phyloP scores from a whole-genome alignment of 2,797 vertebrate species.

The Okamejei kenojei region DNA sequence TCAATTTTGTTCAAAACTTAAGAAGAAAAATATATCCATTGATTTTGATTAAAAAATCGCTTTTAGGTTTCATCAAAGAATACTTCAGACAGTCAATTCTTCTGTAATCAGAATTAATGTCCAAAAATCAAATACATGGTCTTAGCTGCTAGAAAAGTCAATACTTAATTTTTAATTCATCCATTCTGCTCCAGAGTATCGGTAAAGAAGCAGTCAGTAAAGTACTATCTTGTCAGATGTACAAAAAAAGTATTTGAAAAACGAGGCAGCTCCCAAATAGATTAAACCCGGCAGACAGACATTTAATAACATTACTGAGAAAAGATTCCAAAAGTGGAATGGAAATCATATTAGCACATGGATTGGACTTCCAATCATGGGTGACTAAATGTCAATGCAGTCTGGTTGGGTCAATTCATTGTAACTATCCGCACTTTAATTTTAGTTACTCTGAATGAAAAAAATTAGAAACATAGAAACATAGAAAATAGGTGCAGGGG shows the following conservation, averaged over 20 bases:
- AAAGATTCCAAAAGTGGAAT: background rate
- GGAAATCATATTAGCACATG: background rate
- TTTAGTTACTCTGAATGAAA: background rate
- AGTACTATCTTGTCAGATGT: background rate
- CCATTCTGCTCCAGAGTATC: background rate
- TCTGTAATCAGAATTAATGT: background rate
- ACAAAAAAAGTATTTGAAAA: background rate
- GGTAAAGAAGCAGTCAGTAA: background rate
- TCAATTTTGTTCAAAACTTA: no score
- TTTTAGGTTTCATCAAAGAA: conserved; percentile 24
- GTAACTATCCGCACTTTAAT: background rate
- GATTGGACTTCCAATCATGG: background rate
- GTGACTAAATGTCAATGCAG: background rate
- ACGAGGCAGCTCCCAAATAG: background rate
- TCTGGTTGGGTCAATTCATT: background rate
- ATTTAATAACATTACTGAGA: background rate
- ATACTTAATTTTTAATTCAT: conserved; percentile 1
- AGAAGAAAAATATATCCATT: background rate
- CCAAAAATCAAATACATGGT: background rate
- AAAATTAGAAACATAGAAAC: no score
- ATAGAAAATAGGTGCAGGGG: no score
- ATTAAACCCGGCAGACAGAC: background rate
- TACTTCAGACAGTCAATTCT: conserved; percentile 1
- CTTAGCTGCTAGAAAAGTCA: background rate
- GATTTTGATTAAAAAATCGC: background rate